phyloP scores from a whole-genome alignment of 2,113 vertebrate species.

The Pteruthius melanotis region DNA sequence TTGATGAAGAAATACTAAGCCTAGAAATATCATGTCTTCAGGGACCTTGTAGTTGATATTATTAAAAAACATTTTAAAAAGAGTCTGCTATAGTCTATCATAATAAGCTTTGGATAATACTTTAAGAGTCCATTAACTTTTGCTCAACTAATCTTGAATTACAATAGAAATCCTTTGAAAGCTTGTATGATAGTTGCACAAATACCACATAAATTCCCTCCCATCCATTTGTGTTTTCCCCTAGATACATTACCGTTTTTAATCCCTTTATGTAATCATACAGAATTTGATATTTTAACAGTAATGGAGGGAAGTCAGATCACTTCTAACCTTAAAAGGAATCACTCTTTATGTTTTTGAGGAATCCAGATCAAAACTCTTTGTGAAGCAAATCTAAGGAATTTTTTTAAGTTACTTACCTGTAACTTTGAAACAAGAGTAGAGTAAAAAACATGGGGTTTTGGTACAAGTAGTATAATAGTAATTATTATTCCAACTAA shows the following conservation, averaged over 20 bases:
- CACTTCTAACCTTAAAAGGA: background rate
- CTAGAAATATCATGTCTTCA: conserved; percentile 17
- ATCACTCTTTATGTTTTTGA: background rate
- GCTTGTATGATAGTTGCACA: conserved; percentile 29
- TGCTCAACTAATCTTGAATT: conserved; percentile 64
- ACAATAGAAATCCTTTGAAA: conserved; percentile 59
- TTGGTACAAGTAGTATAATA: background rate
- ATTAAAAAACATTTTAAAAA: conserved; percentile 40
- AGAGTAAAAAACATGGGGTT: background rate
- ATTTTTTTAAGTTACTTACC: background rate
- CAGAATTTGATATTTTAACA: background rate
- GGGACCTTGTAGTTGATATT: conserved; percentile 26
- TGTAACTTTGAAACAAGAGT: background rate
- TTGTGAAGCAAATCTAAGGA: background rate
- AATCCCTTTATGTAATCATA: background rate
- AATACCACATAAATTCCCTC: conserved; percentile 43
- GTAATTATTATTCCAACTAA: background rate
- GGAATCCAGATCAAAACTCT: background rate
- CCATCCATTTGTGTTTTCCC: conserved; percentile 23
- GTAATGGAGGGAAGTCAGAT: background rate
- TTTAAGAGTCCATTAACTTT: conserved; percentile 63
- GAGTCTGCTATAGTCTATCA: background rate
- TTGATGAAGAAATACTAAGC: conserved; percentile 46
- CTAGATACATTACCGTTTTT: background rate
- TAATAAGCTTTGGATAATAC: conserved; percentile 64